Conservation (phyloP, 2,888 invertebrate genomes). For the Morpho achilles region DNA sequence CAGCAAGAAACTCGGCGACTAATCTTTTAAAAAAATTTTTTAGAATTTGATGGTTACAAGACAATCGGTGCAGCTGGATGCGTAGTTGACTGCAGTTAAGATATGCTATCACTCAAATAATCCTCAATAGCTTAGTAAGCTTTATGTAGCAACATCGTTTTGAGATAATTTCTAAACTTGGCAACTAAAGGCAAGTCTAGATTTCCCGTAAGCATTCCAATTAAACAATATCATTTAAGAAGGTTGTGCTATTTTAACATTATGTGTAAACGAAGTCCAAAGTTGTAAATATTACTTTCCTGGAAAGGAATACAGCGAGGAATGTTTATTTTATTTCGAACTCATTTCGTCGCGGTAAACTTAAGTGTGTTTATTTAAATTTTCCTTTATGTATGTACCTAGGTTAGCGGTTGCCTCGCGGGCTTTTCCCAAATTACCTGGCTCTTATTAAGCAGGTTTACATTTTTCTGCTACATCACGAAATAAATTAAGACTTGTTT, state of each 20-base stretch:
- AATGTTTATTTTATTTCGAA: slow-evolving; percentile 29
- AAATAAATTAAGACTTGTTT: slow-evolving; percentile 1
- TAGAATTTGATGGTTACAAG: too few relatives aligned
- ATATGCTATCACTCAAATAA: too few relatives aligned
- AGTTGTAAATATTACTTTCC: slow-evolving; percentile 20
- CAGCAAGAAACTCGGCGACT: too few relatives aligned
- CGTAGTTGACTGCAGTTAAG: too few relatives aligned
- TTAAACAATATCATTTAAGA: background rate
- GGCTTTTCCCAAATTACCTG: slow-evolving; percentile 36
- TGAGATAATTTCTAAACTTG: too few relatives aligned
- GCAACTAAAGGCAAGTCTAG: too few relatives aligned
- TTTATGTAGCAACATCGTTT: too few relatives aligned
- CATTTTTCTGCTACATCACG: slow-evolving; percentile 25
- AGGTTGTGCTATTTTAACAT: background rate
- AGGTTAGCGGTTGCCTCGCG: slow-evolving; percentile 36
- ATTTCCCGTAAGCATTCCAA: background rate
- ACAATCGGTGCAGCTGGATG: too few relatives aligned
- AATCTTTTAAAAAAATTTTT: too few relatives aligned
- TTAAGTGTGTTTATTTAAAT: slow-evolving; percentile 45
- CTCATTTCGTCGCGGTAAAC: slow-evolving; percentile 39
- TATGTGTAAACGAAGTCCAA: slow-evolving; percentile 10
- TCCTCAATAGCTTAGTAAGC: too few relatives aligned
- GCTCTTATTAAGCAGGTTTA: slow-evolving; percentile 32
- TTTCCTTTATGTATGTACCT: slow-evolving; percentile 37
- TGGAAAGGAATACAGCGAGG: slow-evolving; percentile 22